Evolutionary conservation across 2,113 vertebrate species (phyloP), one percentile per base, ranked within the genome.

Genomic region (Blennius ocellaris): DNA sequence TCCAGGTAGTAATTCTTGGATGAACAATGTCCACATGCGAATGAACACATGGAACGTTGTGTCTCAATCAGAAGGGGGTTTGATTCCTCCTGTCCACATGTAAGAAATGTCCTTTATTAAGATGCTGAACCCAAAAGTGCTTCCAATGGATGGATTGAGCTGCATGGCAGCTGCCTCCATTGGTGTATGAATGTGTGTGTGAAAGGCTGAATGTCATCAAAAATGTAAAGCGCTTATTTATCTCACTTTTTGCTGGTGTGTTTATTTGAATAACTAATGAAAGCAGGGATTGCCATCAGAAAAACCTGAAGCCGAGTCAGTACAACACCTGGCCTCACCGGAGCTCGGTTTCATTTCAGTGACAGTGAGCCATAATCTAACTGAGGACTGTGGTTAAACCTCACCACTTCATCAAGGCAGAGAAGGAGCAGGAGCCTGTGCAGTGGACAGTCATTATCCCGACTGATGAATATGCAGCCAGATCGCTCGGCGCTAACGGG

Each of bases 191-290:
- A 30, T 30, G 21, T 30, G 21, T 2, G 21, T 30, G 21, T 30
- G 21, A 30, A 30, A 2, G 21, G 21, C 21, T 30, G 21, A 30
- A 30, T 30, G 21, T 30, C 21, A 30, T 30, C 21, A 30, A 30
- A 2, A 30, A 30, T 30, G 21, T 30, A 30, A 4, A 30, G 21
- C 21, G 4, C 21, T 30, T 73, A 52, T 43, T 50, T 38, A 40
- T 81, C 47, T 50, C 67, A 79, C 52, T 43, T 48, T 41, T 58
- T 48, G 50, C 61, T 47, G 16, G 47, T 4, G 8, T 73, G 52
- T 84, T 83, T 88, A 70, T 73, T 75, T 77, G 68, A 44, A 58
- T 78, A 56, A 78, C 81, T 62, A 69, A 67, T 71, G 58, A 41
- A 57, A 67, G 36, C 65, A n/a, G 62, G 54, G 21, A 30, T 30